Conservation (phyloP, 2,113 vertebrate genomes). For the Macrotis lagotis region DNA sequence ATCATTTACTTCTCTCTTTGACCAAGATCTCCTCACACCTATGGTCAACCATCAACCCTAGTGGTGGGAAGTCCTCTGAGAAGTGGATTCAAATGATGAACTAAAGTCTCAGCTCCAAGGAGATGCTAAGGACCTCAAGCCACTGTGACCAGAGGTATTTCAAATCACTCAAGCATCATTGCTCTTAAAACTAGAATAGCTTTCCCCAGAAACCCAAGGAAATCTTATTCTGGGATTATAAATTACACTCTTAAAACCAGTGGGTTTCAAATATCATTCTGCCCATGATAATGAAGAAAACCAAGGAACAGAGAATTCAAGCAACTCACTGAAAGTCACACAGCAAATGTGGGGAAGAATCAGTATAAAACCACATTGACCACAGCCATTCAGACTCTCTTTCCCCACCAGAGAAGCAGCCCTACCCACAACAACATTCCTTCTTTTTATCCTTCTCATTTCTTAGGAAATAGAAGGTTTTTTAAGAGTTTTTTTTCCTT, state of each 20-base stretch:
- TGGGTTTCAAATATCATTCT: conserved; percentile 44
- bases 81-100: not conserved
- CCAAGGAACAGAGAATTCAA: conserved; percentile 33
- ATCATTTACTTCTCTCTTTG: not conserved
- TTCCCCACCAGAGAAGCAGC: not conserved
- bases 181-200: not conserved
- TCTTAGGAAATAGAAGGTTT: conserved; percentile 26
- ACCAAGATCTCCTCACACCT: not conserved
- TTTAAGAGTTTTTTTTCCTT: not conserved
- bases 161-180: not conserved
- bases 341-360: not conserved
- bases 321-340: not conserved
- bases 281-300: conserved; percentile 44
- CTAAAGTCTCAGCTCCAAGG: not conserved
- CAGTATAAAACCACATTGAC: not conserved
- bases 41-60: not conserved
- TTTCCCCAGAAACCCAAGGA: not conserved
- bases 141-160: not conserved
- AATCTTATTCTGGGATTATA: conserved; percentile 4
- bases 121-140: not conserved
- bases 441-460: not conserved
- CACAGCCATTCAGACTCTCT: not conserved
- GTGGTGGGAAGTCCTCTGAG: not conserved
- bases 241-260: not conserved
- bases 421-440: not conserved